These are phyloP conservation scores for Spea hammondii DNA, from an alignment of 2,797 vertebrate genomes.

Conservation along the genomic window DNA sequence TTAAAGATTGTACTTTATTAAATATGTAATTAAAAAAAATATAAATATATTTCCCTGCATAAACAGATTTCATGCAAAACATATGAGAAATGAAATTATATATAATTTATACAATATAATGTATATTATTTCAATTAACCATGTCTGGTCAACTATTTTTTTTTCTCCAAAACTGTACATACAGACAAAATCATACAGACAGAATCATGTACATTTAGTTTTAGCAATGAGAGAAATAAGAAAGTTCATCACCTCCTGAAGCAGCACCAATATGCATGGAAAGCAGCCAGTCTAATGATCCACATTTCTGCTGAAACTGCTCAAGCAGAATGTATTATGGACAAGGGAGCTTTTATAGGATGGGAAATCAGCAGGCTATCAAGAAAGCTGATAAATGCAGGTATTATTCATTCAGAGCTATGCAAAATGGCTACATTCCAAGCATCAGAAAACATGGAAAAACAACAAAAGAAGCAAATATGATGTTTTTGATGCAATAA, in stretches of 20 bases:
- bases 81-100: too few species aligned
- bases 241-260: slow-evolving; percentile 51
- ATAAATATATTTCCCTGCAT: too few species aligned
- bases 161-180: not conserved
- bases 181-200: not conserved
- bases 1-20: too few species aligned
- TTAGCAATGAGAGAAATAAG: slow-evolving; percentile 50
- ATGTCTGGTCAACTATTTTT: not conserved
- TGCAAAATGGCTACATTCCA: slow-evolving; percentile 21
- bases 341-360: slow-evolving; percentile 40
- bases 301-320: slow-evolving; percentile 52
- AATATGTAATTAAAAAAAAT: too few species aligned
- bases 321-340: slow-evolving; percentile 55
- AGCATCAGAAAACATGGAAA: slow-evolving; percentile 10
- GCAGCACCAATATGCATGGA: slow-evolving; percentile 51
- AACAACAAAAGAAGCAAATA: slow-evolving; percentile 2
- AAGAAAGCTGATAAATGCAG: slow-evolving; percentile 54
- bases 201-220: slow-evolving; percentile 43
- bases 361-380: slow-evolving; percentile 53
- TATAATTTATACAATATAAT: too few species aligned
- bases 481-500: not conserved
- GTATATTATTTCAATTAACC: too few species aligned
- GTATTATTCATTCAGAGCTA: slow-evolving; percentile 22
- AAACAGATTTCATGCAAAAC: too few species aligned
- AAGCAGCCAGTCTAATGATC: slow-evolving; percentile 53